phyloP scores from a whole-genome alignment of 2,888 invertebrate genomes.

The Agrochola circellaris region DNA sequence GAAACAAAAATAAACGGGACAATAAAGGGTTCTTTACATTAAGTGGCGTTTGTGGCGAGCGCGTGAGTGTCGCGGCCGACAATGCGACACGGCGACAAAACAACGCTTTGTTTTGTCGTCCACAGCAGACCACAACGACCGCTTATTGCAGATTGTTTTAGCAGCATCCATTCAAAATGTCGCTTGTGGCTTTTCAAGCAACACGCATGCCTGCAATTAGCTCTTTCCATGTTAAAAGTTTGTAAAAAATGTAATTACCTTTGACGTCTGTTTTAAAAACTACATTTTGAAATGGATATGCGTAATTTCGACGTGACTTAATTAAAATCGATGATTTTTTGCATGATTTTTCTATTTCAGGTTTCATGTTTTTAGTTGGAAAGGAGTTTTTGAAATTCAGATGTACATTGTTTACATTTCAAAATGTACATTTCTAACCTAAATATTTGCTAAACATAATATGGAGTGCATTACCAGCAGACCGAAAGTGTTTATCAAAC shows the following conservation, averaged over 20 bases:
- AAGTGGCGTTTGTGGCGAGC: constrained; percentile 64
- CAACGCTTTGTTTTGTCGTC: constrained; percentile 68
- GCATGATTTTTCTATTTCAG: neutral
- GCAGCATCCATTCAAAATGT: constrained; percentile 71
- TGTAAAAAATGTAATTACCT: constrained; percentile 50
- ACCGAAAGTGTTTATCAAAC: constrained; percentile 11
- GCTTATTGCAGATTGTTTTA: constrained; percentile 76
- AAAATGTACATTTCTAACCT: neutral
- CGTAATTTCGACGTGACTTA: constrained; percentile 20
- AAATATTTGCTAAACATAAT: constrained; percentile 14
- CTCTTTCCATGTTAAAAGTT: constrained; percentile 58
- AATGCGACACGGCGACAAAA: constrained; percentile 62
- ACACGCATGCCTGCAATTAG: constrained; percentile 65
- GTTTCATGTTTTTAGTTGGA: neutral
- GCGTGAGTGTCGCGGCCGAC: constrained; percentile 60
- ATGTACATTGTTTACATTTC: neutral
- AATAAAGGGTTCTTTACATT: constrained; percentile 57
- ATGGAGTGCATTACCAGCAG: neutral
- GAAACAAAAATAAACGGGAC: constrained; percentile 52
- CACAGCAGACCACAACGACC: constrained; percentile 65
- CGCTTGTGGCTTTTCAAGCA: constrained; percentile 69
- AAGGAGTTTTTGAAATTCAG: neutral
- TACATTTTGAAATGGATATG: constrained; percentile 15
- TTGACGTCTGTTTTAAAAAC: constrained; percentile 9
- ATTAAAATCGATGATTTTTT: constrained; percentile 18